A percentile compares a stretch with the other conserved stretches of the same genome.
phyloP scores from a whole-genome alignment of 2,113 vertebrate species.

The Procapra przewalskii region DNA sequence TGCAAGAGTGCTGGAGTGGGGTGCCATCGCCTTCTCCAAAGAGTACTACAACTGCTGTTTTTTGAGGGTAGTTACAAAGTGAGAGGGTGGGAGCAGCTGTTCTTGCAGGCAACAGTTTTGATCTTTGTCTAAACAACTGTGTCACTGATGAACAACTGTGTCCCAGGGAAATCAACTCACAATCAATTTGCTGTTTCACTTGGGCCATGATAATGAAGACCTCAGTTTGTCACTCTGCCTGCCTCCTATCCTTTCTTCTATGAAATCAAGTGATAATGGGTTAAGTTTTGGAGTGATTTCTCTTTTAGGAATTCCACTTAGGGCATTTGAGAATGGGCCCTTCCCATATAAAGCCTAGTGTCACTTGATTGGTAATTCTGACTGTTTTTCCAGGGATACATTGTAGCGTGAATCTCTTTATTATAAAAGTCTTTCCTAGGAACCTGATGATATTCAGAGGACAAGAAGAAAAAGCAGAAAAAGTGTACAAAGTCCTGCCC shows the following conservation, averaged over 20 bases:
- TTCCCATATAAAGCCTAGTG: background rate
- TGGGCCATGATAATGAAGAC: background rate
- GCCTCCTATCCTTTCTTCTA: background rate
- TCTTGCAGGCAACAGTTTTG: background rate
- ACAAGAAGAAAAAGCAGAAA: background rate
- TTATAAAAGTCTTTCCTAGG: background rate
- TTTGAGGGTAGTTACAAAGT: background rate
- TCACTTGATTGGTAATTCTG: background rate
- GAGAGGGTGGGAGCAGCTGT: background rate
- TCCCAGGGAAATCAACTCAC: background rate
- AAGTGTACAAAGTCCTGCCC: background rate
- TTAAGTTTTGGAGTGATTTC: background rate
- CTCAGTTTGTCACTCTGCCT: background rate
- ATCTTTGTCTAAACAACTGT: background rate
- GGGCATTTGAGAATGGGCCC: background rate
- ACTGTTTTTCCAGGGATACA: background rate
- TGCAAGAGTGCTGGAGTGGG: background rate
- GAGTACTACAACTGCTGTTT: background rate
- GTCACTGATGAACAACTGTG: background rate
- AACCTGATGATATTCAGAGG: background rate
- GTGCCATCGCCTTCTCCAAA: background rate
- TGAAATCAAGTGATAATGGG: background rate
- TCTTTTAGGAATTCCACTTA: background rate
- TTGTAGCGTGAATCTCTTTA: background rate
- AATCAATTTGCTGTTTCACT: background rate